Percentiles rank a stretch among this genome's conserved stretches.
phyloP scores from a whole-genome alignment of 1,140 invertebrate genomes.

The Macrobrachium rosenbergii region DNA sequence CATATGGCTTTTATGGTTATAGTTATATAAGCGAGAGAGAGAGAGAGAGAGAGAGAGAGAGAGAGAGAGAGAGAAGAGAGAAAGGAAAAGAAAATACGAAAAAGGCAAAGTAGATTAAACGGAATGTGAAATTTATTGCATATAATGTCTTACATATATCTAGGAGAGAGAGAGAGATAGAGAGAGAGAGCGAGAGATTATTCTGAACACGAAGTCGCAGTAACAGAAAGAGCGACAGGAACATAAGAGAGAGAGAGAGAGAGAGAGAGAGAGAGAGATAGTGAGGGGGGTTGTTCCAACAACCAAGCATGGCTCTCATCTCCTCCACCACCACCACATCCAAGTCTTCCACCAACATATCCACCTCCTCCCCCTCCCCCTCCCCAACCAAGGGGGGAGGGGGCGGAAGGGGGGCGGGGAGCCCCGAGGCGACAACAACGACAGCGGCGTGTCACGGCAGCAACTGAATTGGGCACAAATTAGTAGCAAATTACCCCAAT shows the following conservation, averaged over 20 bases:
- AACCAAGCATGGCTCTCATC: background rate
- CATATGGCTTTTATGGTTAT: no score
- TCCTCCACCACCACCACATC: conserved; percentile 16
- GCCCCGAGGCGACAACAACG: conserved; percentile 16
- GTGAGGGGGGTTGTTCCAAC: background rate
- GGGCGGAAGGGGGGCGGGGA: background rate
- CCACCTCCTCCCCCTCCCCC: background rate
- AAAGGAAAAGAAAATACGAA: background rate
- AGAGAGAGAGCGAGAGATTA: background rate
- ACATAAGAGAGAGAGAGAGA: background rate
- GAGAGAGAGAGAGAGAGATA: conserved; percentile 16
- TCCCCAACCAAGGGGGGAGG: background rate
- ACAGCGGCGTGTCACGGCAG: conserved; percentile 40
- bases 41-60: conserved; percentile 3
- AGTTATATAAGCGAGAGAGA: background rate
- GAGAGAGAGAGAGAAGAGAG: background rate
- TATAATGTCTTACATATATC: no score
- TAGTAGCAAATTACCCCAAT: conserved; percentile 61
- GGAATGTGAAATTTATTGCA: no score
- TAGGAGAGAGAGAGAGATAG: background rate
- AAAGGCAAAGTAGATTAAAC: background rate
- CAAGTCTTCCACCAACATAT: no score
- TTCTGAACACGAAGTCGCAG: background rate
- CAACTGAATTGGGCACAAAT: conserved; percentile 56
- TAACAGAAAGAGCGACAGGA: background rate